These are phyloP conservation scores for Sebastes iracundus DNA, from an alignment of 2,797 vertebrate genomes.

Conservation along the genomic window DNA sequence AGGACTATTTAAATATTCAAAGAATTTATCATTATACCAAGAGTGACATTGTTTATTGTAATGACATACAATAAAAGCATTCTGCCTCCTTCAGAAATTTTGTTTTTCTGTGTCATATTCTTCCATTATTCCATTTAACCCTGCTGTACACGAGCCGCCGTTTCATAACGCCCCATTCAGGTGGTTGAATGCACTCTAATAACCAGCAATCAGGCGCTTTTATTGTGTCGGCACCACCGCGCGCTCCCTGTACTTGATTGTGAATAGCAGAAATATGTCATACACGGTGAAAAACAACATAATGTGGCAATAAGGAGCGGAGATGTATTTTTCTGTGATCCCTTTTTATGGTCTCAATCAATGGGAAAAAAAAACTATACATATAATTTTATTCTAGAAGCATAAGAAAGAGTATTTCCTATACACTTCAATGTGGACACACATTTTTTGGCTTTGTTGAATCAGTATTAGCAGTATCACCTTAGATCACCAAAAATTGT, in stretches of 20 bases:
- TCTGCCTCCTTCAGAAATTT: neutral
- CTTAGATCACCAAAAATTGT: neutral
- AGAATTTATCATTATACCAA: neutral
- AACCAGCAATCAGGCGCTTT: slow-evolving; percentile 59
- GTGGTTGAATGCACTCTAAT: slow-evolving; percentile 62
- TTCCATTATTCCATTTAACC: slow-evolving; percentile 42
- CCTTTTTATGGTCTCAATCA: no score
- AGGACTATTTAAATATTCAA: neutral
- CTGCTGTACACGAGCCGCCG: slow-evolving; percentile 2
- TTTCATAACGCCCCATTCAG: slow-evolving; percentile 34
- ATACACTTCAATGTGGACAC: no score
- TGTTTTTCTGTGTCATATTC: neutral
- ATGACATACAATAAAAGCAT: neutral
- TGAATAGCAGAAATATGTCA: neutral
- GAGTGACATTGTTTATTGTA: neutral
- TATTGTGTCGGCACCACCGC: neutral
- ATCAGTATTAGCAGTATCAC: no score
- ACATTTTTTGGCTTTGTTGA: no score
- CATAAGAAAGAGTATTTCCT: no score
- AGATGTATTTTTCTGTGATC: neutral
- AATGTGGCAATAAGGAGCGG: neutral
- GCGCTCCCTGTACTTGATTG: slow-evolving; percentile 10
- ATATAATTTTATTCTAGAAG: neutral
- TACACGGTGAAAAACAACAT: neutral
- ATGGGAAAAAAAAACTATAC: rapidly evolving